A percentile compares a stretch with the other conserved stretches of the same genome.
These are phyloP conservation scores for Hexactinellida sp. DNA, from an alignment of 37 sponge, comb jelly and placozoan species.

Conservation along the genomic window DNA sequence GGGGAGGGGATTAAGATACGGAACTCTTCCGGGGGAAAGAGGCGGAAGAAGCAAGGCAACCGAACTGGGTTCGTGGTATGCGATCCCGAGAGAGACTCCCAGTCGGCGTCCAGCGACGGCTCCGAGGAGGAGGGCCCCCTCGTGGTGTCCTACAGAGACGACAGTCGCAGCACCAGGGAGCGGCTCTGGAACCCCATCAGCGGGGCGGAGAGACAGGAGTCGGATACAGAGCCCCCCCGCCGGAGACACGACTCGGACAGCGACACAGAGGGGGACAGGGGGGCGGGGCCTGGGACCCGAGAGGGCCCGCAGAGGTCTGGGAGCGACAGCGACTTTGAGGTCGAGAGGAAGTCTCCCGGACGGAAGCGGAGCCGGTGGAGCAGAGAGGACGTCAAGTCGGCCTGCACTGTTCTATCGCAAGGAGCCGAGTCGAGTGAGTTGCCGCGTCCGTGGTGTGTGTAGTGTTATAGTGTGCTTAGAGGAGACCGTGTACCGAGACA, in stretches of 20 bases:
- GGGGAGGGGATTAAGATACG: background rate
- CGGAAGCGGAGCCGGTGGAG: background rate
- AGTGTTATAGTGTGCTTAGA: conserved; percentile 15
- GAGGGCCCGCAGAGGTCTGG: background rate
- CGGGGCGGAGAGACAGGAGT: background rate
- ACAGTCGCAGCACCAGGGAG: background rate
- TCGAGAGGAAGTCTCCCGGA: background rate
- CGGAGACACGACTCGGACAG: background rate
- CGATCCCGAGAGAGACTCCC: background rate
- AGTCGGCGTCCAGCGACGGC: background rate
- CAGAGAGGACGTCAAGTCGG: background rate
- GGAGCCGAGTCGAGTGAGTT: background rate
- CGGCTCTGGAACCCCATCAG: background rate
- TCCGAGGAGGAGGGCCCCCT: background rate
- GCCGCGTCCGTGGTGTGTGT: too few relatives aligned
- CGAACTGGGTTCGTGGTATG: background rate
- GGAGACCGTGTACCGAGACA: conserved; percentile 74
- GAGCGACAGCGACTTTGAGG: background rate
- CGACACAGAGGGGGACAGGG: background rate
- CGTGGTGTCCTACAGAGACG: background rate
- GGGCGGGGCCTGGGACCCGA: background rate
- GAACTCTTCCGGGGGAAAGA: background rate
- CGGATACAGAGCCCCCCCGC: background rate
- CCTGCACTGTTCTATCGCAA: background rate
- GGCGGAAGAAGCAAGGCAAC: background rate